Conservation (phyloP, 2,113 vertebrate genomes). For the Bungarus multicinctus region DNA sequence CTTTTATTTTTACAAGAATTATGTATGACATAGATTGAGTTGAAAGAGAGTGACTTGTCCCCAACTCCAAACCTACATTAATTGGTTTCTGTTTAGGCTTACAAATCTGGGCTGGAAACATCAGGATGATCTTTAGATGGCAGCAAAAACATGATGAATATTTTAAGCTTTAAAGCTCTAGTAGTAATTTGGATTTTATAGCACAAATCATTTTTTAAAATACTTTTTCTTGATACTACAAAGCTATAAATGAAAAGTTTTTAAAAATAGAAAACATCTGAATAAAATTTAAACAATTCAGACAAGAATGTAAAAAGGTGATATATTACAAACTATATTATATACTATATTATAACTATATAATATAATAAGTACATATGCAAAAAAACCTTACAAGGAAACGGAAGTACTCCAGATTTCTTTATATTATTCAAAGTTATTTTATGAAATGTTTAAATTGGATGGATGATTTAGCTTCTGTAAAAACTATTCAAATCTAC, state of each 20-base stretch:
- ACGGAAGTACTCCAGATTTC: not conserved
- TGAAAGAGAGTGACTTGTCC: not conserved
- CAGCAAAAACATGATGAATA: not conserved
- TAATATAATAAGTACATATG: not conserved
- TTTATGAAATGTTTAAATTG: not conserved
- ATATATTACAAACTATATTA: not conserved
- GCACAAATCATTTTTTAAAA: not conserved
- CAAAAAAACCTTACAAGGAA: not conserved
- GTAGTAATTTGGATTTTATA: not conserved
- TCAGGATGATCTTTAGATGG: not conserved
- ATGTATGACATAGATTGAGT: not conserved
- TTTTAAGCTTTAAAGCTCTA: not conserved
- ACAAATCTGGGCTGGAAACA: not conserved
- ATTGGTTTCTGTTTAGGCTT: not conserved
- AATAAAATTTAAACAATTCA: not conserved
- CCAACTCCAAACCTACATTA: not conserved
- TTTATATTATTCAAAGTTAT: not conserved
- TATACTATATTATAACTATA: too few relatives aligned
- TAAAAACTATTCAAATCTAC: not conserved
- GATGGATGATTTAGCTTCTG: not conserved
- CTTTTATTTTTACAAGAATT: not conserved
- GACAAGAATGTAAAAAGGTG: not conserved
- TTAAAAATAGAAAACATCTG: not conserved
- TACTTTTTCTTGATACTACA: not conserved
- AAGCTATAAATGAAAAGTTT: not conserved